phyloP scores from a whole-genome alignment of 2,797 vertebrate species.

The Clangula hyemalis region DNA sequence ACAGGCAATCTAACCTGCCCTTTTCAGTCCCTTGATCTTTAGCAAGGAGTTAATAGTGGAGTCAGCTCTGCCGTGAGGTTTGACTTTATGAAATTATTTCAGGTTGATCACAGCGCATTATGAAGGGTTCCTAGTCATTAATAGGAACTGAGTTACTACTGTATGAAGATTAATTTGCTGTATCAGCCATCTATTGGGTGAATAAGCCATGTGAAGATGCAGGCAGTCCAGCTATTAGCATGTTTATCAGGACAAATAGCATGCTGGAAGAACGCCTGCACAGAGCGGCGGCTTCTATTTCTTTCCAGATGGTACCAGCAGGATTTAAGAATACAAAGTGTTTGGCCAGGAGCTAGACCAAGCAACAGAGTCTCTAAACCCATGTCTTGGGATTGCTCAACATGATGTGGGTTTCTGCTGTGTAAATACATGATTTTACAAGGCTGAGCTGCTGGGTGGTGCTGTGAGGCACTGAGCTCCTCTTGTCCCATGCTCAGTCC shows the following conservation, averaged over 20 bases:
- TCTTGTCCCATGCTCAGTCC: background rate
- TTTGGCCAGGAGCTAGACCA: background rate
- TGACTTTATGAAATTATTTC: background rate
- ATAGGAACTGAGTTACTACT: background rate
- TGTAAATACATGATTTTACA: rapidly evolving
- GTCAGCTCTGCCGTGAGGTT: background rate
- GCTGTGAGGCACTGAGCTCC: background rate
- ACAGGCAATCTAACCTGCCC: too few relatives aligned
- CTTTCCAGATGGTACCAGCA: background rate
- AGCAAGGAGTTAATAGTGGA: background rate
- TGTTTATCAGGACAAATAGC: background rate
- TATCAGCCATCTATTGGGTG: background rate
- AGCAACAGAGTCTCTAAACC: background rate
- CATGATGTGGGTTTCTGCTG: rapidly evolving
- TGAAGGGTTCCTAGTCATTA: background rate
- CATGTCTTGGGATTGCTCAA: rapidly evolving
- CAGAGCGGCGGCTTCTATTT: background rate
- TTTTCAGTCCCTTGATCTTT: background rate
- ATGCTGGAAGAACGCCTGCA: background rate
- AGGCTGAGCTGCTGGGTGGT: background rate
- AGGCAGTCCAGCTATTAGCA: background rate
- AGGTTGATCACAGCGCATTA: background rate
- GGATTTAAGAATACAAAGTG: background rate
- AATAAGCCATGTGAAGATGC: background rate
- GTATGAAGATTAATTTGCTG: background rate